Conservation (phyloP, 2,797 vertebrate species). For the Bradypodion pumilum region DNA sequence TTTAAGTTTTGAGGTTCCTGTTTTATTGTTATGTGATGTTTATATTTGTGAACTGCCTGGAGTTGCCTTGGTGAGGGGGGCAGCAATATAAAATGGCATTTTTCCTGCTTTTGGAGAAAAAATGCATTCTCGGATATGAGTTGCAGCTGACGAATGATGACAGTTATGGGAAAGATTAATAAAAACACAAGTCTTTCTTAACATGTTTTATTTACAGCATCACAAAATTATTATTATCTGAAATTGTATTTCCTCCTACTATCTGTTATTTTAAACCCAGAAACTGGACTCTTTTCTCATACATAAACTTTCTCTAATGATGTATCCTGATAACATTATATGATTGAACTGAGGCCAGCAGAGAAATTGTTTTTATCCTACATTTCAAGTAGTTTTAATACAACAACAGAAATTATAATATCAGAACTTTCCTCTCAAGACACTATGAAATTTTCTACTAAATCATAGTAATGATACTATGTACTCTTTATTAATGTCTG, state of each 20-base stretch:
- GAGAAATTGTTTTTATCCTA: not conserved
- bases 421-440: not conserved
- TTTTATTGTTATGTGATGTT: too few relatives aligned
- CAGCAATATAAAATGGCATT: too few relatives aligned
- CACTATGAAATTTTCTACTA: conserved; percentile 10
- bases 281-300: not conserved
- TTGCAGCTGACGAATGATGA: too few relatives aligned
- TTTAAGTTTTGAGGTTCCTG: too few relatives aligned
- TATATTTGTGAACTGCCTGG: too few relatives aligned
- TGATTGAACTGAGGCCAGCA: not conserved
- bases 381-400: not conserved
- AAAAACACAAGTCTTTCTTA: not conserved
- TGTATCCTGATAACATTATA: not conserved
- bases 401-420: conserved; percentile 2
- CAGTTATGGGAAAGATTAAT: not conserved
- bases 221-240: too few relatives aligned
- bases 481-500: conserved; percentile 3
- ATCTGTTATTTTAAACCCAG: conserved; percentile 6
- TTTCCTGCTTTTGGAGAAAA: too few relatives aligned
- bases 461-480: conserved; percentile 12
- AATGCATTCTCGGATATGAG: too few relatives aligned
- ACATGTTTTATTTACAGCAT: conserved; percentile 6
- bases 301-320: conserved; percentile 15
- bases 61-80: too few relatives aligned
- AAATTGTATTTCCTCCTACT: conserved; percentile 15